Evolutionary conservation across 2,888 invertebrate species (phyloP), one percentile per base, ranked within the genome.

Genomic region (Spilarctia lutea): DNA sequence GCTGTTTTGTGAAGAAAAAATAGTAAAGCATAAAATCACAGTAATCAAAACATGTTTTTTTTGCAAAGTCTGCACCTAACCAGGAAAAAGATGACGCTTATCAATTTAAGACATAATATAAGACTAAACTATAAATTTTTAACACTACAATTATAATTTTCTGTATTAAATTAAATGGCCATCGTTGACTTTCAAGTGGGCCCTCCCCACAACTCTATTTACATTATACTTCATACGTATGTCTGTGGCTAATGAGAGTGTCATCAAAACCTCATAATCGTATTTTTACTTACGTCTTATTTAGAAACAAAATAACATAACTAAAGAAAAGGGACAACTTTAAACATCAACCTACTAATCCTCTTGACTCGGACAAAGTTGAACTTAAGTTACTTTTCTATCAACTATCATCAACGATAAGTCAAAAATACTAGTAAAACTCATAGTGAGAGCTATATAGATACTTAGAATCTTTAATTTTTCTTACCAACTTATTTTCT

Each of bases 401-500:
- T 24, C 8, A 24, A 24, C 48, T 52, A 24, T 2, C 24, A 52
- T 18, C 20, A 48, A 48, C 48, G 18, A 18, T 24, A 52, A 24
- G 52, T 52, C 52, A 1, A 52, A 52, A n/a, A n/a, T n/a, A n/a
- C n/a, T n/a, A n/a, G n/a, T n/a, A n/a, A n/a, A n/a, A n/a, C n/a
- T n/a, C n/a, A n/a, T n/a, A n/a, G n/a, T n/a, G n/a, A n/a, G n/a
- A 56, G 11, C n/a, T 8, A 52, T 10, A 52, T 7, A 52, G 2
- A 52, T 52, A 24, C n/a, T 10, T 10, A 48, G 30, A 45, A 68
- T 52, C 27, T 60, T 39, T 42, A 1, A 35, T 8, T 42, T 20
- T 65, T 48, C 20, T 65, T 18, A 71, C 35, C 33, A n/a, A 65
- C 60, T 27, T 24, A 24, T 71, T 71, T 74, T 76, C 75, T 87